Evolutionary conservation across 1,140 invertebrate species (phyloP).

Genomic region (Pteromalus puparum): DNA sequence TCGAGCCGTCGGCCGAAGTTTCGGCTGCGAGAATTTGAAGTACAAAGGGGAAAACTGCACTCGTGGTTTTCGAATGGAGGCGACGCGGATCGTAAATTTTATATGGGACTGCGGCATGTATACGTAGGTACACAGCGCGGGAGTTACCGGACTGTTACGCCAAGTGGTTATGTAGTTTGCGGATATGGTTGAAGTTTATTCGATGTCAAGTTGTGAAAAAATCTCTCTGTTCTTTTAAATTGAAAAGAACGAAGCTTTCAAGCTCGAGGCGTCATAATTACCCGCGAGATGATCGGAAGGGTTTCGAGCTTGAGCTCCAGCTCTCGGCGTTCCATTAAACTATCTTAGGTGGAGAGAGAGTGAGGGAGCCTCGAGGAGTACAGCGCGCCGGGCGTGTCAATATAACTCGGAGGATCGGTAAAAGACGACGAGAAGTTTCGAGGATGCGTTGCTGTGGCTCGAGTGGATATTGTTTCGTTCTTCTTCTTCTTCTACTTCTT

Average conservation of each 20-base stretch:
- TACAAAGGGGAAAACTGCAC: background rate
- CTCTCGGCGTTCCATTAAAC: background rate
- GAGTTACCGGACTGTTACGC: background rate
- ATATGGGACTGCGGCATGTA: background rate
- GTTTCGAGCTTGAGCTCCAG: background rate
- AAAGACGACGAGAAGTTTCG: constrained; percentile 5
- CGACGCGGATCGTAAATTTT: background rate
- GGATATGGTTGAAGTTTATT: background rate
- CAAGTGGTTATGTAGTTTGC: background rate
- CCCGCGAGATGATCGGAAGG: background rate
- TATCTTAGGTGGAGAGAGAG: background rate
- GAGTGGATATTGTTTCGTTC: constrained; percentile 27
- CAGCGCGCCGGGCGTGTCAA: background rate
- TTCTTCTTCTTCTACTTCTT: background rate
- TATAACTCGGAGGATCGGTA: constrained; percentile 7
- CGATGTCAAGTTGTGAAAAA: no score
- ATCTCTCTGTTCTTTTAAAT: no score
- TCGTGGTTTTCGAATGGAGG: background rate
- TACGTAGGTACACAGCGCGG: background rate
- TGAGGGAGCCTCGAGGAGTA: no score
- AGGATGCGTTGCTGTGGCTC: background rate
- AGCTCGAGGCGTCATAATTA: background rate
- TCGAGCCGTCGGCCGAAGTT: background rate
- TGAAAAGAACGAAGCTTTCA: background rate
- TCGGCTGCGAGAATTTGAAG: no score